Conservation (phyloP, 2,797 vertebrate species). For the Enteromius trimaculatus region DNA sequence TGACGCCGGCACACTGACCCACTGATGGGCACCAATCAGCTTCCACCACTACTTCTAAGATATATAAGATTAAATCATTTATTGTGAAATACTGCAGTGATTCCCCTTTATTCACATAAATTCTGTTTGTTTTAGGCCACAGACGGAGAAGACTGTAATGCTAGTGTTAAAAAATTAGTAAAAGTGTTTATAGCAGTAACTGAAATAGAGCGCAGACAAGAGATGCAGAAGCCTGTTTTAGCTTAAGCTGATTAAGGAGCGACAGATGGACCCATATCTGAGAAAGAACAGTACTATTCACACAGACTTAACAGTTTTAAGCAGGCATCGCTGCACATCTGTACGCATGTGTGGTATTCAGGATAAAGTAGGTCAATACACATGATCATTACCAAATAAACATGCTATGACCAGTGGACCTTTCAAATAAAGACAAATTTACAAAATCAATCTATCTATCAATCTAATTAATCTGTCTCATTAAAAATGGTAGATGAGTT, state of each 20-base stretch:
- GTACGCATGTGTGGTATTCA: neutral
- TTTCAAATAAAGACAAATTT: neutral
- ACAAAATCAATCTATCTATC: neutral
- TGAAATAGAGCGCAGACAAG: neutral
- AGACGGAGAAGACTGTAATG: neutral
- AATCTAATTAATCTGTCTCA: too few relatives aligned
- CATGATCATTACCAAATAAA: neutral
- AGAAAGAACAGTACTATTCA: neutral
- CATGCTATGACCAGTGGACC: neutral
- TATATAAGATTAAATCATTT: neutral
- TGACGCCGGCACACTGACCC: slow-evolving; percentile 53
- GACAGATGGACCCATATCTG: slow-evolving; percentile 68
- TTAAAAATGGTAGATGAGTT: neutral
- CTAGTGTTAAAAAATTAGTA: neutral
- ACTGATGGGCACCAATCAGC: slow-evolving; percentile 60
- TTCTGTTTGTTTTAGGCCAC: neutral
- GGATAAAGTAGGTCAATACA: slow-evolving; percentile 32
- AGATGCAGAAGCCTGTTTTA: slow-evolving; percentile 57
- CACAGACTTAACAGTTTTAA: neutral
- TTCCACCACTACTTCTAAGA: neutral
- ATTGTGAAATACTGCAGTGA: neutral
- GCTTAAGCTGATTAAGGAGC: slow-evolving; percentile 74
- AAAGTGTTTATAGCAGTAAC: neutral
- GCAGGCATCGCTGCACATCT: neutral
- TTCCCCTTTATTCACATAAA: neutral